A percentile compares a stretch with the other conserved stretches of the same genome.
phyloP scores from a whole-genome alignment of 2,797 vertebrate genomes.

The Okamejei kenojei region DNA sequence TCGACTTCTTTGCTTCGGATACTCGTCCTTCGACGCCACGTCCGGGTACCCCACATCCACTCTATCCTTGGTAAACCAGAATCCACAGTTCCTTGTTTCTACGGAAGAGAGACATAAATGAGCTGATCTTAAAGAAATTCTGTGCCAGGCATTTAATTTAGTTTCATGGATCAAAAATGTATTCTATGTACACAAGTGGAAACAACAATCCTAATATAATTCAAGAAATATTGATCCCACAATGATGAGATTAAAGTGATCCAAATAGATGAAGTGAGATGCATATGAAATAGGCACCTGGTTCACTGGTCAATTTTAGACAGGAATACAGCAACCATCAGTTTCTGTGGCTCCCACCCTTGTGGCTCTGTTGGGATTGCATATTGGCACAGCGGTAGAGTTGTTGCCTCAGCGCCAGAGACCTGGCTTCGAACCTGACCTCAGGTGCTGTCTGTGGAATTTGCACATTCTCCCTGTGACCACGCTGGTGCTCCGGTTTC shows the following conservation, averaged over 20 bases:
- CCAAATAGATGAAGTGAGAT: background rate
- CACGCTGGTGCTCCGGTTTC: too few relatives aligned
- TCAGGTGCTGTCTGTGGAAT: too few relatives aligned
- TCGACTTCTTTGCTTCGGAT: too few relatives aligned
- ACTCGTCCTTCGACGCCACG: too few relatives aligned
- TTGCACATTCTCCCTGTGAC: too few relatives aligned
- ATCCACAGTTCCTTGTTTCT: too few relatives aligned
- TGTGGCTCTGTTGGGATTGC: background rate
- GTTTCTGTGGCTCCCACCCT: background rate
- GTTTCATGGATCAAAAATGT: background rate
- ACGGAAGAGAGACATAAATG: background rate
- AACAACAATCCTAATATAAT: background rate
- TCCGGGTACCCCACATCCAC: too few relatives aligned
- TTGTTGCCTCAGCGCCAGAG: too few relatives aligned
- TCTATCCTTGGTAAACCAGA: too few relatives aligned
- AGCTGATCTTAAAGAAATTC: background rate
- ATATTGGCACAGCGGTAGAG: background rate
- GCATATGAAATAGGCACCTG: background rate
- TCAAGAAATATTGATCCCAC: background rate
- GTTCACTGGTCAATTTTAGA: background rate
- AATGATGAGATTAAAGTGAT: background rate
- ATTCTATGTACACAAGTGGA: background rate
- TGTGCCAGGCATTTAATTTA: background rate
- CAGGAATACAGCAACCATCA: background rate
- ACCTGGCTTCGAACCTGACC: too few relatives aligned